phyloP scores from a whole-genome alignment of 2,797 vertebrate genomes.

The Emydoidea blandingii region DNA sequence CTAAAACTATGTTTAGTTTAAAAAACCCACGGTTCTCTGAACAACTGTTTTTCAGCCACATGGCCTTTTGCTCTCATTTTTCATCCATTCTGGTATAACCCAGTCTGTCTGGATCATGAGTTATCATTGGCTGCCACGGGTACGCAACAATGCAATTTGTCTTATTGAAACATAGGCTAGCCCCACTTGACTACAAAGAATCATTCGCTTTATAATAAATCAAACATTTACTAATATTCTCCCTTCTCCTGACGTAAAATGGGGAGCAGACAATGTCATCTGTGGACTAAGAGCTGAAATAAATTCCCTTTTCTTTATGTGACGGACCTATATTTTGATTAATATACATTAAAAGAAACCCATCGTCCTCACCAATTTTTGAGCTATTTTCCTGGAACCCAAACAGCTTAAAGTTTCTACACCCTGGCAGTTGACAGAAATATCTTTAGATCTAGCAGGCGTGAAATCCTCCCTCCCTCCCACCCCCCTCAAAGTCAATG shows the following conservation, averaged over 20 bases:
- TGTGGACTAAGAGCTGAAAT: slow-evolving; percentile 84
- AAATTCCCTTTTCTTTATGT: slow-evolving; percentile 76
- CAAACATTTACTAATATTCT: slow-evolving; percentile 91
- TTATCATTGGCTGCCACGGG: slow-evolving; percentile 99
- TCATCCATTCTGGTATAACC: slow-evolving; percentile 95
- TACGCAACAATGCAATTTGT: slow-evolving; percentile 94
- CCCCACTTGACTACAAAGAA: slow-evolving; percentile 92
- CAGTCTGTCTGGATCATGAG: slow-evolving; percentile 98
- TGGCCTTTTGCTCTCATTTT: slow-evolving; percentile 94
- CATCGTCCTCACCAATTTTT: not conserved
- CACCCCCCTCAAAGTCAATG: slow-evolving; percentile 21
- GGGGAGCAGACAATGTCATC: slow-evolving; percentile 85
- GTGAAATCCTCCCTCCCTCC: slow-evolving; percentile 41
- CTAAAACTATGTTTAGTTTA: slow-evolving; percentile 67
- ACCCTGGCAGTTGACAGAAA: slow-evolving; percentile 60
- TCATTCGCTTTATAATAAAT: slow-evolving; percentile 95
- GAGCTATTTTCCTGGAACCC: slow-evolving; percentile 4
- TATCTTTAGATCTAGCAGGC: slow-evolving; percentile 52
- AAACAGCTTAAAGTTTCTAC: slow-evolving; percentile 44
- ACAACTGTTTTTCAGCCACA: slow-evolving; percentile 88
- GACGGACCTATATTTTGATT: slow-evolving; percentile 42
- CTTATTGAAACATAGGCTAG: slow-evolving; percentile 93
- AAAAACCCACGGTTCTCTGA: slow-evolving; percentile 66
- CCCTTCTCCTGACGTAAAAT: slow-evolving; percentile 84
- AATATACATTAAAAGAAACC: not conserved